Evolutionary conservation across 2,888 invertebrate genomes (phyloP), one percentile per base, ranked within the genome.

Genomic region (Abrostola tripartita): DNA sequence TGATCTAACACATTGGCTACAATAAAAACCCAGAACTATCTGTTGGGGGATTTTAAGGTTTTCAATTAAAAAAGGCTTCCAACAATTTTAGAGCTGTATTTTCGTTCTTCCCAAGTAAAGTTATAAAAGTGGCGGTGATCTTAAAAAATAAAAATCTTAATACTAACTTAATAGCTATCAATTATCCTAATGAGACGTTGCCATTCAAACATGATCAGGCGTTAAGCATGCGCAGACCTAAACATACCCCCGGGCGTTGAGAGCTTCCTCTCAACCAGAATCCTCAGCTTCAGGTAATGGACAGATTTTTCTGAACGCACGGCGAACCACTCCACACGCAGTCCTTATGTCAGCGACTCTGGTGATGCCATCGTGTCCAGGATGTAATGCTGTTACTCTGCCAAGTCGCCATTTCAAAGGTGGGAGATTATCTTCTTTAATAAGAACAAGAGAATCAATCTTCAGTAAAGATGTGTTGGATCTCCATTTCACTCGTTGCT

Each of bases 391-490:
- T 38, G 52, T 14, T 37, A 52, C 38, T 38, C 40, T 38, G 10
- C 52, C 52, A 10, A 52, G 6, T 40, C 40, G 52, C 52, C 52
- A 52, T 52, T 40, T 52, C 11, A 52, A 14, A 24, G 52, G 52
- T 38, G 52, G 52, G 24, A 40, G 5, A 52, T 52, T 40, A 10
- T 52, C 52, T 40, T 52, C 52, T 24, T 52, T 52, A 2, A 52
- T 52, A 2, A 52, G 14, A 24, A 40, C 52, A 12, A 40, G 14
- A 2, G 12, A 38, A 52, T 38, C 38, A 37, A 38, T 38, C 38
- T 38, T 38, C 12, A 52, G 12, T n/a, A 5, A 9, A 14, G 52
- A 6, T 4, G 5, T 40, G 38, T 38, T 40, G 40, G 52, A 52
- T 24, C 24, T 40, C 41, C 41, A 41, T 5, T 41, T 41, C 0